phyloP scores from a whole-genome alignment of 2,888 invertebrate species.

The Eumerus sabulonum region DNA sequence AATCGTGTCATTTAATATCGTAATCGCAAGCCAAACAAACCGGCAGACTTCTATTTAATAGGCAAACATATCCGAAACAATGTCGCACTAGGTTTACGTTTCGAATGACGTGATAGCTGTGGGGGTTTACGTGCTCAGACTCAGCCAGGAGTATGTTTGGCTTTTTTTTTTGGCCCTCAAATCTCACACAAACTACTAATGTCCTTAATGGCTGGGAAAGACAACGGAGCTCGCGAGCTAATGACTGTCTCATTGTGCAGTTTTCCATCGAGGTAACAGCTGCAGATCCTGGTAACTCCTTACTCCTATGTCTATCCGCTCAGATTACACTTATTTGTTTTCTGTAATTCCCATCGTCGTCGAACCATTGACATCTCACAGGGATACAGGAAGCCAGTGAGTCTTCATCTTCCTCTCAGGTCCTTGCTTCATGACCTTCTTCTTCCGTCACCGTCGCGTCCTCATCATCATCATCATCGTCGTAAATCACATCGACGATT shows the following conservation, averaged over 20 bases:
- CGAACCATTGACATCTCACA: constrained; percentile 17
- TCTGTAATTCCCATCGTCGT: background rate
- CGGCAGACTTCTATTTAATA: constrained; percentile 33
- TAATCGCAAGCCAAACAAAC: constrained; percentile 44
- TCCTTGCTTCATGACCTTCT: too few species aligned
- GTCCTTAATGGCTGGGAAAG: too few species aligned
- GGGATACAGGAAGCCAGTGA: constrained; percentile 13
- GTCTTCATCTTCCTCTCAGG: too few species aligned
- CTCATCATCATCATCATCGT: too few species aligned
- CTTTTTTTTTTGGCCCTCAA: too few species aligned
- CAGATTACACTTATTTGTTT: background rate
- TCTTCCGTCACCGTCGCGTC: background rate
- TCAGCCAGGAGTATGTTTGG: too few species aligned
- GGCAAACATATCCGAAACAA: constrained; percentile 37
- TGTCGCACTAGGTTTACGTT: background rate
- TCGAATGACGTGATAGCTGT: constrained; percentile 22
- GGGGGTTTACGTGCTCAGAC: too few species aligned
- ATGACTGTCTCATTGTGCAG: too few species aligned
- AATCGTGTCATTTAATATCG: constrained; percentile 42
- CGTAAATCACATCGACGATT: constrained; percentile 31
- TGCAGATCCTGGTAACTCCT: constrained; percentile 11
- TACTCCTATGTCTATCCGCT: background rate
- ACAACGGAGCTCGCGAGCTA: too few species aligned
- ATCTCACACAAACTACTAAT: too few species aligned
- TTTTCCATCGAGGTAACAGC: too few species aligned